Conservation (phyloP, 1,140 invertebrate genomes). For the Phthorimaea operculella region DNA sequence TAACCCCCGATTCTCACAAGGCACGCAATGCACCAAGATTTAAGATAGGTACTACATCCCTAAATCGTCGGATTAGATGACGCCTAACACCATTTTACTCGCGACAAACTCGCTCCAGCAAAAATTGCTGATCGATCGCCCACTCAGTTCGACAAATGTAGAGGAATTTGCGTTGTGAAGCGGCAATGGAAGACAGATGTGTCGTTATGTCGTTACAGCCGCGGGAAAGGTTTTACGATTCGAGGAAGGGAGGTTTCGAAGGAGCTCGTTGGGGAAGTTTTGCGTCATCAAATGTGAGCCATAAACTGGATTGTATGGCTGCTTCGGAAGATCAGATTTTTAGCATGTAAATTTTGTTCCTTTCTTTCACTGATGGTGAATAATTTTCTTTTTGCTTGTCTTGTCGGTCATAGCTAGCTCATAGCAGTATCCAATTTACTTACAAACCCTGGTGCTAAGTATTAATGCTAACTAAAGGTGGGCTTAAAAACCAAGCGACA, state of each 20-base stretch:
- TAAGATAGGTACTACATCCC: no score
- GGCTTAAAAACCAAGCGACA: no score
- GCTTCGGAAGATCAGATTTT: no score
- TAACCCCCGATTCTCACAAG: no score
- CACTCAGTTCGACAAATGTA: constrained; percentile 35
- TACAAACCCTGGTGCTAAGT: no score
- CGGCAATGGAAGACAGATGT: constrained; percentile 46
- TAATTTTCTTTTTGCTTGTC: neutral
- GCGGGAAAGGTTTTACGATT: constrained; percentile 40
- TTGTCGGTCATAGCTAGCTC: no score
- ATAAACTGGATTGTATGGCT: constrained; percentile 28
- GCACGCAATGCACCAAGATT: no score
- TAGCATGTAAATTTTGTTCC: no score
- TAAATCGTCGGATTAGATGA: no score
- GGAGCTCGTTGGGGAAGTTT: constrained; percentile 50
- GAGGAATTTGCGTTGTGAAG: constrained; percentile 46
- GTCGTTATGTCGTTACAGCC: constrained; percentile 33
- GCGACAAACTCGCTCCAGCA: constrained; percentile 36
- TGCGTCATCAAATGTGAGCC: constrained; percentile 44
- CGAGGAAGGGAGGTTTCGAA: constrained; percentile 42
- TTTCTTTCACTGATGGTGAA: neutral
- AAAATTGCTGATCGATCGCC: constrained; percentile 44
- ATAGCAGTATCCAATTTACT: no score
- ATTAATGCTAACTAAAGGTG: no score
- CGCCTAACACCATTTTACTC: constrained; percentile 40